Percentiles rank a stretch among this genome's conserved stretches.
Evolutionary conservation across 2,888 invertebrate genomes (phyloP).

Genomic region (Autographa pulchrina): DNA sequence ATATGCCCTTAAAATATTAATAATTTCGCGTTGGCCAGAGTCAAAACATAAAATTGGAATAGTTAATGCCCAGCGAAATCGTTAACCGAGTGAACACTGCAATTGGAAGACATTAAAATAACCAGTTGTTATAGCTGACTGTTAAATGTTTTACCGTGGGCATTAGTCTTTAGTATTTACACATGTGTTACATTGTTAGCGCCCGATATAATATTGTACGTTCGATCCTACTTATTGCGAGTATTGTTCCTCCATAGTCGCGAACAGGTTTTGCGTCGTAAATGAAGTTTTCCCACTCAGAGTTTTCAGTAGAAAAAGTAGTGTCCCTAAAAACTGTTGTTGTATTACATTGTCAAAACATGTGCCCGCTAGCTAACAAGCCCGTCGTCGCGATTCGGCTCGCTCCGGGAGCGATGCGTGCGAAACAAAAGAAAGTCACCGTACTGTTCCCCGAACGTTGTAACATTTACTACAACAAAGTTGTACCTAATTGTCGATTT

Average conservation of each 20-base stretch:
- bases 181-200: slow-evolving; percentile 80
- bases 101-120: slow-evolving; percentile 88
- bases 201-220: slow-evolving; percentile 60
- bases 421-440: slow-evolving; percentile 82
- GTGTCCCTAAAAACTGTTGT: slow-evolving; percentile 52
- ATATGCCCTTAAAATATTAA: slow-evolving; percentile 59
- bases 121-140: slow-evolving; percentile 85
- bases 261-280: background rate
- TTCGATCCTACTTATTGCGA: slow-evolving; percentile 60
- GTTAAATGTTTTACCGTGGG: slow-evolving; percentile 85
- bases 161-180: slow-evolving; percentile 85
- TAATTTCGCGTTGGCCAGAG: slow-evolving; percentile 78
- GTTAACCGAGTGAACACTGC: slow-evolving; percentile 86
- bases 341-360: slow-evolving; percentile 75
- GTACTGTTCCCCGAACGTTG: slow-evolving; percentile 69
- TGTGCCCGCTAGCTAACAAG: slow-evolving; percentile 67
- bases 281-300: background rate
- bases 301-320: slow-evolving; percentile 44
- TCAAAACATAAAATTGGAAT: slow-evolving; percentile 87
- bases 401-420: slow-evolving; percentile 69
- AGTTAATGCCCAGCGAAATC: slow-evolving; percentile 87
- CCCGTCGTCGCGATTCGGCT: slow-evolving; percentile 76
- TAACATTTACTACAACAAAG: slow-evolving; percentile 73
- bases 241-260: slow-evolving; percentile 39
- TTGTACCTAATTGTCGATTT: slow-evolving; percentile 74